Evolutionary conservation across 2,113 vertebrate species (phyloP), one percentile per base, ranked within the genome.

Genomic region (Taxidea taxus): DNA sequence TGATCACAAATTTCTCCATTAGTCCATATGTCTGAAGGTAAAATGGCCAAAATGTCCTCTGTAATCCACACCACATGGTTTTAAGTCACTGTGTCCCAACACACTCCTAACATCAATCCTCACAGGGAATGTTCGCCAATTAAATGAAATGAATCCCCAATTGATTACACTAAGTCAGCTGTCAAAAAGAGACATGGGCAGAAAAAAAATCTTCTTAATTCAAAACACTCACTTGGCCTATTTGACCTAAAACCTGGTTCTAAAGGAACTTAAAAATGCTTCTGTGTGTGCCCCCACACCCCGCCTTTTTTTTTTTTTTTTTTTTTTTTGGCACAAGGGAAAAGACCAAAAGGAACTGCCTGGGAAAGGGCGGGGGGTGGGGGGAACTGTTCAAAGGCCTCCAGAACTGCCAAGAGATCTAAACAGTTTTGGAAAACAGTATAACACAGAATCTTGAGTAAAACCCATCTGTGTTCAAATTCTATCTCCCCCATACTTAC

Each of bases 281-380:
- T 92, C 15, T 31, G 42, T 74, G 81, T 75, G 75, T 16, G 0
- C 10, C 34, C 11, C 6, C 3, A 54, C 12, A 4, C 7, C 27
- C 14, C 3, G 4, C 25, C n/a, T 39, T 82, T 29, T 54, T 74
- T 60, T 87, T n/a, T 68, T 47, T 44, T 44, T 6, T 47, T 47
- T 18, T 25, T 54, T 86, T 68, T 66, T 56, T 18, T 3, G 74
- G 21, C 44, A 80, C 10, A 54, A 95, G 60, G 90, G 29, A 44
- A 94, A 97, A 75, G 47, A 72, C 92, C 70, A 93, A 96, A 86
- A 95, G 39, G 78, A 94, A 96, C n/a, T 56, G 23, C 42, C 96
- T 68, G 31, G 29, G 56, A 7, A 4, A 21, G 39, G 20, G 16
- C 1, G 51, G 51, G 51, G 37, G 42, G 15, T 11, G 15, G 3